phyloP scores from a whole-genome alignment of 2,797 vertebrate genomes.

The Hemitrygon akajei region DNA sequence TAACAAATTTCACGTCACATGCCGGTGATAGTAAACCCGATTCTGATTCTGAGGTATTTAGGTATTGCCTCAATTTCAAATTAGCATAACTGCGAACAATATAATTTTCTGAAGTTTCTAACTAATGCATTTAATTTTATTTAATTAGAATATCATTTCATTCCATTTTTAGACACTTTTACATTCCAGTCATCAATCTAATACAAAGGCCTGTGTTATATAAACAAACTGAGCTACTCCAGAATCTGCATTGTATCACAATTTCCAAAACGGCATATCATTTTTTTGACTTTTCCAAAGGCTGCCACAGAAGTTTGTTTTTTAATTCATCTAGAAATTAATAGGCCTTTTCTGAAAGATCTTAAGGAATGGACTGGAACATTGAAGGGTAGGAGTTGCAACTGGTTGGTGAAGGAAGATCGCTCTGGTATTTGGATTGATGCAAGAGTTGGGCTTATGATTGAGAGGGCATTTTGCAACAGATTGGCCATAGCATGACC shows the following conservation, averaged over 20 bases:
- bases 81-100: not conserved
- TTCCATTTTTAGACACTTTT: not conserved
- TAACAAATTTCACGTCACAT: too few species aligned
- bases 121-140: not conserved
- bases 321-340: not conserved
- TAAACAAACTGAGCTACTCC: not conserved
- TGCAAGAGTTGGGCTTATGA: too few species aligned
- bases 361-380: too few species aligned
- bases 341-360: not conserved
- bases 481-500: too few species aligned
- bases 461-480: too few species aligned
- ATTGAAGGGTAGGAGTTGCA: too few species aligned
- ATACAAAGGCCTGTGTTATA: not conserved
- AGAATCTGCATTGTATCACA: not conserved
- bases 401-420: too few species aligned
- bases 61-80: not conserved
- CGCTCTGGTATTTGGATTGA: too few species aligned
- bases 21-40: too few species aligned
- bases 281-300: not conserved
- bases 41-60: not conserved
- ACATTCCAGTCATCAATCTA: not conserved
- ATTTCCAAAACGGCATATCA: not conserved
- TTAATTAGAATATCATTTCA: not conserved
- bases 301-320: not conserved
- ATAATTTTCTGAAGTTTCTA: not conserved